Percentiles rank a stretch among this genome's conserved stretches.
phyloP scores from a whole-genome alignment of 2,797 vertebrate genomes.

The Limnodromus scolopaceus region DNA sequence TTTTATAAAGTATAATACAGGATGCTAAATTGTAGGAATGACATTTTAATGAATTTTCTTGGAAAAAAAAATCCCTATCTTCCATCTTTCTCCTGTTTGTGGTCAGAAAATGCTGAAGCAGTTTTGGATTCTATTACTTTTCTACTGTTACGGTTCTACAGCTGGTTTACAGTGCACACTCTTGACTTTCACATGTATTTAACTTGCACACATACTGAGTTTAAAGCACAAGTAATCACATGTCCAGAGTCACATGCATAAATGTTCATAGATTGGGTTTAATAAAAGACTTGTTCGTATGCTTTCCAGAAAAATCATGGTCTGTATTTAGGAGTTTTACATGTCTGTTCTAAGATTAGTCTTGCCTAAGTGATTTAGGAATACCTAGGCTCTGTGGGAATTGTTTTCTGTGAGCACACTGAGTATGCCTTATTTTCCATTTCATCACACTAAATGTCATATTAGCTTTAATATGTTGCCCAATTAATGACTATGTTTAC shows the following conservation, averaged over 20 bases:
- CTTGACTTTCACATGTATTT: not conserved
- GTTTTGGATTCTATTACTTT: not conserved
- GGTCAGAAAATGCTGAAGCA: not conserved
- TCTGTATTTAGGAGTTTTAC: not conserved
- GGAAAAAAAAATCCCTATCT: not conserved
- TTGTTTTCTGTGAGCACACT: not conserved
- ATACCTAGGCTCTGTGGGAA: not conserved
- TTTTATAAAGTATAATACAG: not conserved
- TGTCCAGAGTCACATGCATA: not conserved
- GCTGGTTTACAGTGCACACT: not conserved
- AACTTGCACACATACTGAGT: not conserved
- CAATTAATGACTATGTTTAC: not conserved
- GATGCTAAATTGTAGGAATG: not conserved
- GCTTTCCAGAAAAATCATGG: not conserved
- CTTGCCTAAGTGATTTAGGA: conserved; percentile 27
- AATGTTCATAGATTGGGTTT: not conserved
- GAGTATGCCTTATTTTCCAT: conserved; percentile 42
- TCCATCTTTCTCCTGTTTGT: not conserved
- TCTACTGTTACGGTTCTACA: not conserved
- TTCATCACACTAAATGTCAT: conserved; percentile 24
- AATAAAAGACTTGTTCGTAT: not conserved
- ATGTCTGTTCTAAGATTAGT: conserved; percentile 27
- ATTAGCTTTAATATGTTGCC: not conserved
- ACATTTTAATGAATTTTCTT: conserved; percentile 10
- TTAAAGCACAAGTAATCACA: not conserved